Base-by-base conservation (phyloP, 2,113 vertebrate genomes). In the Sinocyclocheilus anophthalmus region DNA sequence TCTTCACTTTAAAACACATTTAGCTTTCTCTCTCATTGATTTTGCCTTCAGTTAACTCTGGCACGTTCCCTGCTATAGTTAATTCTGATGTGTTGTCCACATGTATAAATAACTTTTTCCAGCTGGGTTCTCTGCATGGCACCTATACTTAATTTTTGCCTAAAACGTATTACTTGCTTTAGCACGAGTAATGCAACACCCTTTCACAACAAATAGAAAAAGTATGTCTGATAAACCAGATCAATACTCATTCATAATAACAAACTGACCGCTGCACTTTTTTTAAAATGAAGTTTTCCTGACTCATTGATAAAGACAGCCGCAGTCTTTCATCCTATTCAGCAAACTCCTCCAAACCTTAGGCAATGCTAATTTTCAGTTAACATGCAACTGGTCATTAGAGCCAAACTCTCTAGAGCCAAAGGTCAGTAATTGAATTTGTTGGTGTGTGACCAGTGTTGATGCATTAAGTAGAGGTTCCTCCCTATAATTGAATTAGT, bases 361-460 rank as follows among this genome's bases (percentile, higher is more conserved):
- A 5, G 89, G 88, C 92, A 87, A 88, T 91, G 92, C 92, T 91
- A 94, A 91, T 93, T 93, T 93, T 93, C 91, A 92, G 90, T 94
- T 93, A 93, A 94, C 92, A 93, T 94, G 92, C 91, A 92, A 93
- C 92, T 93, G 92, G 92, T 93, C 91, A 92, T 93, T 93, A 92
- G 92, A 90, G 90, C 91, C 84, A 87, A 90, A 91, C 90, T 92
- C 90, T 87, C 67, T 70, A 83, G 86, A 93, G 93, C 88, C 90
- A 92, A 93, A 94, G 93, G 94, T 93, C 94, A 93, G 92, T 94
- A 93, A 93, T 93, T 94, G 93, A 92, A 90, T 94, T 92, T 94
- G 81, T 79, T 89, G 77, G 88, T 90, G 89, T 89, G 90, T 92
- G 91, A 88, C 90, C 88, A 88, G 91, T 94, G 91, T 92, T 92